Conservation (phyloP, 2,797 vertebrate species). For the Todus mexicanus region DNA sequence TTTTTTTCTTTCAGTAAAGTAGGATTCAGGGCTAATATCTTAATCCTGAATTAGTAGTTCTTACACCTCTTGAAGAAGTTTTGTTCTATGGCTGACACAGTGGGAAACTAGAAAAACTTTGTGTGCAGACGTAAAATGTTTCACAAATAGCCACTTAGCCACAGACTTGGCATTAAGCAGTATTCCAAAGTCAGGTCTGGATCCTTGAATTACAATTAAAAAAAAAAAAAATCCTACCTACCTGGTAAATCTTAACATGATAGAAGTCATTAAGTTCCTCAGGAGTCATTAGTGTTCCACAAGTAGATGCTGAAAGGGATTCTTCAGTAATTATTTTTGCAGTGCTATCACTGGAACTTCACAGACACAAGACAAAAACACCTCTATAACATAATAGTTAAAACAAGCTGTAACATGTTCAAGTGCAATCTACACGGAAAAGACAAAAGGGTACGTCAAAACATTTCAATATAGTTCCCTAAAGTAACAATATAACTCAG, state of each 20-base stretch:
- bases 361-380: background rate
- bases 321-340: background rate
- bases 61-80: background rate
- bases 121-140: background rate
- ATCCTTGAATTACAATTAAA: background rate
- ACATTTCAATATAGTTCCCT: constrained; percentile 10
- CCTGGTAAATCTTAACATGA: background rate
- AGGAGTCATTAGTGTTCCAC: background rate
- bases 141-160: background rate
- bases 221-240: background rate
- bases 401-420: constrained; percentile 32
- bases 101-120: background rate
- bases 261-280: background rate
- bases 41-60: background rate
- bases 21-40: background rate
- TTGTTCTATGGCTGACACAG: background rate
- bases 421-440: background rate
- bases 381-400: background rate
- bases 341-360: background rate
- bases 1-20: background rate
- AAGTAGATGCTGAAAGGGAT: background rate
- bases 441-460: constrained; percentile 32
- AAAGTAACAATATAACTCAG: constrained; percentile 2
- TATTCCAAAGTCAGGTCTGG: background rate
- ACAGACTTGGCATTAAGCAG: background rate